A percentile compares a stretch with the other conserved stretches of the same genome.
These are phyloP conservation scores for Pterobdella sp. DNA, from an alignment of 2,888 invertebrate species.

Conservation along the genomic window DNA sequence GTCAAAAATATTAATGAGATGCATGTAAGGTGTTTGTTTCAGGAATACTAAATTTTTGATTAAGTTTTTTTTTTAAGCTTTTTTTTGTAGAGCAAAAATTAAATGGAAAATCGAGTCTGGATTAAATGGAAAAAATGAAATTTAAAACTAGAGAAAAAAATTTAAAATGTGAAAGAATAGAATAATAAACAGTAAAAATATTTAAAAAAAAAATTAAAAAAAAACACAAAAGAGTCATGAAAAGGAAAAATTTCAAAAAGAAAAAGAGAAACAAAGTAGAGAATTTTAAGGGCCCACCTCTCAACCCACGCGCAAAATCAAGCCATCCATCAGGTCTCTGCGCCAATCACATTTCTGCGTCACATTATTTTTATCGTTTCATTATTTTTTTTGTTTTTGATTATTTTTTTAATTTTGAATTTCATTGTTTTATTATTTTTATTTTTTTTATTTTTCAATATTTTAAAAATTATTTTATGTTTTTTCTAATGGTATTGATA, in stretches of 20 bases:
- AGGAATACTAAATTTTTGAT: no score
- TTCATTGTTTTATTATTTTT: neutral
- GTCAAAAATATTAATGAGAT: no score
- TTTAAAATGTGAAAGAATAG: neutral
- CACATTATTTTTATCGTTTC: neutral
- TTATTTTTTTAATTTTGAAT: neutral
- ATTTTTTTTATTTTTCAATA: no score
- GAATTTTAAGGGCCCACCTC: neutral
- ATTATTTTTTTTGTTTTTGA: neutral
- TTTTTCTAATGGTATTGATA: no score
- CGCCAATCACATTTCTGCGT: neutral
- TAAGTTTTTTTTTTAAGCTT: no score
- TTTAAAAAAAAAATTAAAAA: neutral
- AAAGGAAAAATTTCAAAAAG: neutral
- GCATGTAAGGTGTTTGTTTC: no score
- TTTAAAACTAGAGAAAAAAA: no score
- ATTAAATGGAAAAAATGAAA: no score
- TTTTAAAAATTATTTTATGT: no score
- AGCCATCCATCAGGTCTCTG: constrained; percentile 2
- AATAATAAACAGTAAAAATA: no score
- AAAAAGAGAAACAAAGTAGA: neutral
- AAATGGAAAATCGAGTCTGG: no score
- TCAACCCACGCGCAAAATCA: constrained; percentile 7
- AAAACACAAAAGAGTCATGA: neutral
- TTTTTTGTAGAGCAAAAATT: no score